phyloP scores from a whole-genome alignment of 2,113 vertebrate species.

The Upupa epops region DNA sequence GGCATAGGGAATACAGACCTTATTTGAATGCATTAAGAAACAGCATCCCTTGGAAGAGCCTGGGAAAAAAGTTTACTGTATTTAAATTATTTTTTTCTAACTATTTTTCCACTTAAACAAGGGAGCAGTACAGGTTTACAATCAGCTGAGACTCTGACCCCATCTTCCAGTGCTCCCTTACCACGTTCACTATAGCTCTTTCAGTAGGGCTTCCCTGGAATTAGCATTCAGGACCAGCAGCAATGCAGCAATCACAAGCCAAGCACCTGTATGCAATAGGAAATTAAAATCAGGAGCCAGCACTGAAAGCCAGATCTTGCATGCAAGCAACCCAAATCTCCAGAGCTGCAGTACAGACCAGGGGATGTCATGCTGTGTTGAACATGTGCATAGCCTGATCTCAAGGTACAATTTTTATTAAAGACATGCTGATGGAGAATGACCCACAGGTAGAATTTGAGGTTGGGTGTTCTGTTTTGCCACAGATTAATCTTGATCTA shows the following conservation, averaged over 20 bases:
- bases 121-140: conserved; percentile 33
- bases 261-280: conserved; percentile 9
- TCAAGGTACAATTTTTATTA: neutral
- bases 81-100: conserved; percentile 41
- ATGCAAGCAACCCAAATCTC: neutral
- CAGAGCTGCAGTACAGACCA: neutral
- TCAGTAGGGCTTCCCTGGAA: neutral
- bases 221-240: conserved; percentile 50
- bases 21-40: neutral
- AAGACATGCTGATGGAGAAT: neutral
- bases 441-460: neutral
- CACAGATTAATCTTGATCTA: neutral
- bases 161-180: conserved; percentile 41
- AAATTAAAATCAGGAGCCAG: conserved; percentile 57
- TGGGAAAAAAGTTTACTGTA: conserved; percentile 15
- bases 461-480: neutral
- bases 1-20: neutral
- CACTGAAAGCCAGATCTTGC: conserved; percentile 32
- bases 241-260: neutral
- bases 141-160: conserved; percentile 39
- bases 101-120: conserved; percentile 63
- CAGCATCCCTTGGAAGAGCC: conserved; percentile 4
- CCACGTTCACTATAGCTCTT: conserved; percentile 17
- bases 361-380: conserved; percentile 21
- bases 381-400: neutral